A percentile compares a stretch with the other conserved stretches of the same genome.
phyloP scores from a whole-genome alignment of 2,797 vertebrate species.

The Sebastes steindachneri region DNA sequence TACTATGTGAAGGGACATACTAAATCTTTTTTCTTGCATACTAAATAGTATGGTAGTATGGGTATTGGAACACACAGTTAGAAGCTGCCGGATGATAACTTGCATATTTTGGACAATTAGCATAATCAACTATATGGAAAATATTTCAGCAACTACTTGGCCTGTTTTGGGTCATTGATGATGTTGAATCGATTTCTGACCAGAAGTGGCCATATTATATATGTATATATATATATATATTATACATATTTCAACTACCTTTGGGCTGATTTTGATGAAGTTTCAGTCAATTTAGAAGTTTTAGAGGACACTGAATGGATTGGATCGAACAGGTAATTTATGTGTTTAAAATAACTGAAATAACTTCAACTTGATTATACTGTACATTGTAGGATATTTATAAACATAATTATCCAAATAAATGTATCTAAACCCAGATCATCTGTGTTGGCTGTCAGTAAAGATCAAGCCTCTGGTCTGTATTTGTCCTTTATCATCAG shows the following conservation, averaged over 20 bases:
- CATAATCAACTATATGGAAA: too few relatives aligned
- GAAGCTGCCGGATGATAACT: too few relatives aligned
- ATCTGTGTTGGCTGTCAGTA: neutral
- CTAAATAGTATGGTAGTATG: too few relatives aligned
- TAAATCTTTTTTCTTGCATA: too few relatives aligned
- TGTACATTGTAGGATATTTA: neutral
- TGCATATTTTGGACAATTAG: too few relatives aligned
- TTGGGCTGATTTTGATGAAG: neutral
- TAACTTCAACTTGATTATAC: neutral
- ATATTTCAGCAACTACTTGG: too few relatives aligned
- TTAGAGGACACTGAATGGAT: neutral
- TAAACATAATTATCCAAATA: neutral
- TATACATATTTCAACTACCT: neutral
- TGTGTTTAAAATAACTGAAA: neutral
- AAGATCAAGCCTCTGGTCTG: neutral
- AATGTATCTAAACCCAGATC: too few relatives aligned
- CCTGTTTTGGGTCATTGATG: neutral
- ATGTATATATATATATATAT: neutral
- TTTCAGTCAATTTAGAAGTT: neutral
- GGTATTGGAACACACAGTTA: too few relatives aligned
- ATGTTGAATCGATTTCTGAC: neutral
- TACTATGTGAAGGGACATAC: too few relatives aligned
- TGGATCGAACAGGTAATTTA: neutral
- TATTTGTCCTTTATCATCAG: neutral
- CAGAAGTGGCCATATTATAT: neutral